phyloP scores from a whole-genome alignment of 2,113 vertebrate species.

The Turnix velox region DNA sequence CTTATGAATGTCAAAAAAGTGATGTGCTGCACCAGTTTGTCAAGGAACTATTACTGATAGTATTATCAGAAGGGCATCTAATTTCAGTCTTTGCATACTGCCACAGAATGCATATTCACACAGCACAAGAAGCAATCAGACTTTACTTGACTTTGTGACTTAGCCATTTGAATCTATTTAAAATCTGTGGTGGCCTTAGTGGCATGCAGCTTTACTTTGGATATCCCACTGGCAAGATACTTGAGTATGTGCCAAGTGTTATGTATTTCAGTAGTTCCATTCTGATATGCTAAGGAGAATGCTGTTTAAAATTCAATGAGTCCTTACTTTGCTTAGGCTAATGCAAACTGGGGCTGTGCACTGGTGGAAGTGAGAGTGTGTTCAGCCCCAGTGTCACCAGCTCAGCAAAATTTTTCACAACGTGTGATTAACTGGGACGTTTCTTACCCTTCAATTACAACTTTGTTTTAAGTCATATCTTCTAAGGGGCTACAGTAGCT shows the following conservation, averaged over 20 bases:
- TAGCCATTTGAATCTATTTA: not conserved
- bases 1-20: not conserved
- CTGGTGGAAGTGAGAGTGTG: not conserved
- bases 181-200: not conserved
- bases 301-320: not conserved
- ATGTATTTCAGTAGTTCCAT: not conserved
- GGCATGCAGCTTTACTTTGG: not conserved
- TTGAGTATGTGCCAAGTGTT: not conserved
- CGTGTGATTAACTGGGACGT: not conserved
- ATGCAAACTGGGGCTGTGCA: not conserved
- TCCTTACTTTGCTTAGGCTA: not conserved
- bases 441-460: not conserved
- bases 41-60: not conserved
- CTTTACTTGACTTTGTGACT: not conserved
- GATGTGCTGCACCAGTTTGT: not conserved
- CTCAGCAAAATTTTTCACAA: slow-evolving; percentile 12
- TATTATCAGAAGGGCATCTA: not conserved
- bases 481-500: not conserved
- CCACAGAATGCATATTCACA: fast-evolving
- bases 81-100: not conserved
- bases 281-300: not conserved
- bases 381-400: not conserved
- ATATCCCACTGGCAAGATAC: not conserved
- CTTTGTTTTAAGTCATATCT: not conserved
- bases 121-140: not conserved